A percentile compares a stretch with the other conserved stretches of the same genome.
Evolutionary conservation across 1,140 invertebrate genomes (phyloP).

Genomic region (Sycophila sp.): DNA sequence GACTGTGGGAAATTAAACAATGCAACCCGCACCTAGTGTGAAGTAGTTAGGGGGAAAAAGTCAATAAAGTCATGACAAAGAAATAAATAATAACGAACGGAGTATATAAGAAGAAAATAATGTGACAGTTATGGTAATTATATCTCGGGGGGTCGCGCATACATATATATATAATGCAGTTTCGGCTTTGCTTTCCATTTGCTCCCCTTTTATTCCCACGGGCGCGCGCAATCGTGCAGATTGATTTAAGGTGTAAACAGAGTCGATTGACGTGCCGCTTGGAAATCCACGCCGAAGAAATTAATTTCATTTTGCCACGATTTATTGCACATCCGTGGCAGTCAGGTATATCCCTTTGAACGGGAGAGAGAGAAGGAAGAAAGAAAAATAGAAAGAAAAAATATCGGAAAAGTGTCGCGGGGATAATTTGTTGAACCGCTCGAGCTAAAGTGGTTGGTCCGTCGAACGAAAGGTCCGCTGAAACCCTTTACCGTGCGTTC

Average conservation of each 20-base stretch:
- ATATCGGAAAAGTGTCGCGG: no score
- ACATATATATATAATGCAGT: conserved; percentile 2
- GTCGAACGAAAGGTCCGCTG: background rate
- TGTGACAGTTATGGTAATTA: conserved; percentile 6
- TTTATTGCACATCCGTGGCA: background rate
- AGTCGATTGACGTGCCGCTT: conserved; percentile 9
- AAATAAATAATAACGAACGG: no score
- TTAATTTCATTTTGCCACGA: conserved; percentile 11
- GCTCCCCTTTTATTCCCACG: conserved; percentile 17
- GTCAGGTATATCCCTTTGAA: background rate
- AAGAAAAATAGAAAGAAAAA: no score
- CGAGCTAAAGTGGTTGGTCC: background rate
- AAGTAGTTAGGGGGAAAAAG: no score
- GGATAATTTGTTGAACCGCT: no score
- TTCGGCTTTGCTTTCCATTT: conserved; percentile 23
- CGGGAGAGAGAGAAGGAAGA: background rate
- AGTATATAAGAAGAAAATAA: no score
- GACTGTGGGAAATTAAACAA: no score
- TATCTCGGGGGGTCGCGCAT: background rate
- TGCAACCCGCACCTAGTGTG: no score
- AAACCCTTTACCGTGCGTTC: no score
- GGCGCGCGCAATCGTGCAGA: background rate
- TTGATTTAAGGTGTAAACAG: conserved; percentile 26
- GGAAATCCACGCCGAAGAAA: background rate
- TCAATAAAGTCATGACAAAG: no score